These are phyloP conservation scores for Hemiprocne comata DNA, from an alignment of 2,113 vertebrate species.

Conservation along the genomic window DNA sequence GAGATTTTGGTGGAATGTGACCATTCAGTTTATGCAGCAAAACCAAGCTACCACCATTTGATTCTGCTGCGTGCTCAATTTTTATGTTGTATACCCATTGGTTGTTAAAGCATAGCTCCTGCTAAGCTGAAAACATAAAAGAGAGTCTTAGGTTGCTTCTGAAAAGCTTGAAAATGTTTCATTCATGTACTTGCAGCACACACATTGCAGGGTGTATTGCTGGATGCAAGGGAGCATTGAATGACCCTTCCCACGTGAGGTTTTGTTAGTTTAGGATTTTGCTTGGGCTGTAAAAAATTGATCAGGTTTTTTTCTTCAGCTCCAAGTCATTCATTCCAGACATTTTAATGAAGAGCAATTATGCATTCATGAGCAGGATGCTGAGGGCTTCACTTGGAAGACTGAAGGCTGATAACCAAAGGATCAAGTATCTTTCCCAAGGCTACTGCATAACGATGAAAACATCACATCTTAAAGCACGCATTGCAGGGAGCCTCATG, in stretches of 20 bases:
- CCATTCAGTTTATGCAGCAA: constrained; percentile 58
- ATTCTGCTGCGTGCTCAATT: constrained; percentile 46
- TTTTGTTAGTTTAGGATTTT: constrained; percentile 22
- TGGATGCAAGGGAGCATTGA: constrained; percentile 5
- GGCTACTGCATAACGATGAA: constrained; percentile 35
- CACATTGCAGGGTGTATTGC: neutral
- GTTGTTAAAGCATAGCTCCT: constrained; percentile 20
- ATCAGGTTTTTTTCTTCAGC: constrained; percentile 1
- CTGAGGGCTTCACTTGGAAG: constrained; percentile 63
- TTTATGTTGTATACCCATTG: constrained; percentile 21
- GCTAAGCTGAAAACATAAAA: constrained; percentile 20
- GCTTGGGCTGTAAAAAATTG: neutral
- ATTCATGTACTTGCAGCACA: constrained; percentile 25
- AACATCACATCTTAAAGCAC: neutral
- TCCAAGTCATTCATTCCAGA: constrained; percentile 33
- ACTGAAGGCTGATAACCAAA: constrained; percentile 55
- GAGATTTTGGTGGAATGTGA: constrained; percentile 27
- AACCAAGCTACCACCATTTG: constrained; percentile 12
- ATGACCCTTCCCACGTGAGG: neutral
- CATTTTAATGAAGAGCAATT: constrained; percentile 31
- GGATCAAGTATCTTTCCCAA: constrained; percentile 57
- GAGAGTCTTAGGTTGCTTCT: neutral
- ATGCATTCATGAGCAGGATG: constrained; percentile 53
- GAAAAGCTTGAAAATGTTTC: constrained; percentile 33
- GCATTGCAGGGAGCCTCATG: neutral